These are phyloP conservation scores for Siderastrea radians DNA, from an alignment of 92 coral and sea anemone species.

Conservation along the genomic window DNA sequence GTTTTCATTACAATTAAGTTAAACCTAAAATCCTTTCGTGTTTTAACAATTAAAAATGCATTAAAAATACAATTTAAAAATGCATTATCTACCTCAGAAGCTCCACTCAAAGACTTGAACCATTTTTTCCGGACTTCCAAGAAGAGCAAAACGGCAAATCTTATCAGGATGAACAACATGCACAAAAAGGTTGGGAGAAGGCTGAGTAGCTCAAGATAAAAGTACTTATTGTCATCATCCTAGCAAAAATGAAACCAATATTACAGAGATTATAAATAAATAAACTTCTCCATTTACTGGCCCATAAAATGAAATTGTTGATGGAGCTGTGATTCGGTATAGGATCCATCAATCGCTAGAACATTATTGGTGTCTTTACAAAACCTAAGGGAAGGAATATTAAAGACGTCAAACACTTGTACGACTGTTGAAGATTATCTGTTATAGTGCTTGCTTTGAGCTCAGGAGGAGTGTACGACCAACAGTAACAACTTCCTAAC, in stretches of 20 bases:
- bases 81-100: not conserved
- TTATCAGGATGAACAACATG: not conserved
- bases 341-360: too few species aligned
- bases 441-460: not conserved
- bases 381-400: too few species aligned
- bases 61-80: not conserved
- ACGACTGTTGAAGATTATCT: too few species aligned
- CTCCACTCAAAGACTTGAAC: not conserved
- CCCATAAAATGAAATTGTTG: too few species aligned
- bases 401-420: too few species aligned
- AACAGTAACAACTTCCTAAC: not conserved
- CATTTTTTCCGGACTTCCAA: constrained; percentile 22
- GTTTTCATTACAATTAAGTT: too few species aligned
- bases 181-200: not conserved
- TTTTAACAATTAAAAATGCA: not conserved
- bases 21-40: too few species aligned
- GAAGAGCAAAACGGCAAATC: constrained; percentile 23
- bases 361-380: too few species aligned
- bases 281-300: too few species aligned
- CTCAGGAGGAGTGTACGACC: not conserved
- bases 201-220: not conserved
- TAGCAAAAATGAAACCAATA: not conserved
- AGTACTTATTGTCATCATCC: not conserved
- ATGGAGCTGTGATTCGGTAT: too few species aligned
- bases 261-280: not conserved